Evolutionary conservation across 2,888 invertebrate species (phyloP), one percentile per base, ranked within the genome.

Genomic region (Troglohyphantes excavatus): DNA sequence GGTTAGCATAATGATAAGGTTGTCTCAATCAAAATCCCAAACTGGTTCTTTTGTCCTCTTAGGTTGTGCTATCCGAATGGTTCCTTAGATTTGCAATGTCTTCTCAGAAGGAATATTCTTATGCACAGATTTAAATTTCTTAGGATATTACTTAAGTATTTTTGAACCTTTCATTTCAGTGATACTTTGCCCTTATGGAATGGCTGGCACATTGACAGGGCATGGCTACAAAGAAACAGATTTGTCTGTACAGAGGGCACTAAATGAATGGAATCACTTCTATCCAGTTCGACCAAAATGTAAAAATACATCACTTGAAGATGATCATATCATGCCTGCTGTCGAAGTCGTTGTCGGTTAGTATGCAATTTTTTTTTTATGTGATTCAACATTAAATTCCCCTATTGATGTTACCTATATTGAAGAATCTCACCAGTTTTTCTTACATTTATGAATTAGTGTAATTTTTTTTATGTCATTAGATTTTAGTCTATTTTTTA

Each of bases 231-330:
- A 94, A 86, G 94, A 94, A 85, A 94, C 94, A 65, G 96, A 97
- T 93, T 95, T 96, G 68, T 87, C 92, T 21, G 96, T 96, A 21
- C 95, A 96, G 92, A 96, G 96, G 91, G 95, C 98, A 91, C 94
- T 98, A 91, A 97, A 98, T 92, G 98, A 98, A 92, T 99, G 99
- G 99, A 95, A 96, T 90, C 97, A 97, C 93, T 98, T 98, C 93
- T 99, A 98, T 94, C 98, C 98, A 90, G 95, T 98, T 61, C 82
- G 91, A 33, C 79, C 75, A 65, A 53, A 91, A 88, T 91, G 89
- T 70, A 92, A 91, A 68, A 94, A 94, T 82, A 92, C 93, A 17
- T 79, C 90, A 29, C 93, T 94, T 85, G 91, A 89, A 11, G 91
- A 90, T 93, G 90, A 89, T 76, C 83, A 91, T 89, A 88, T 95